Conservation (phyloP, 2,113 vertebrate genomes). For the Ammospiza caudacuta region DNA sequence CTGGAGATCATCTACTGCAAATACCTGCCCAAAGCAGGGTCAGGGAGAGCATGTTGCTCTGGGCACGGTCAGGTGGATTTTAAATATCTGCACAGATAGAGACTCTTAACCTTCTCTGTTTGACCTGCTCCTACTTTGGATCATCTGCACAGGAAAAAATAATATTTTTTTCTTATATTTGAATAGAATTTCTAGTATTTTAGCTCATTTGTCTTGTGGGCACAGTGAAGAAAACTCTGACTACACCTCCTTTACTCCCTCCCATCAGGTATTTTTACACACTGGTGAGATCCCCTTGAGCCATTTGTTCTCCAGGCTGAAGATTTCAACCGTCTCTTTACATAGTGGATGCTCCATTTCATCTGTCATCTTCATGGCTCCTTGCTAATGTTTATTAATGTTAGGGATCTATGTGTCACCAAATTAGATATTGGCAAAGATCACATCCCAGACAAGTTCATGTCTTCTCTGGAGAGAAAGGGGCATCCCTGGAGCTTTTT, state of each 20-base stretch:
- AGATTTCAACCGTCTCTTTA: not conserved
- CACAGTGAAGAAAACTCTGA: not conserved
- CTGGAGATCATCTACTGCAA: not conserved
- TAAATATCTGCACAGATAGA: not conserved
- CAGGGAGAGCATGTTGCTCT: not conserved
- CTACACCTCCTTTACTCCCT: not conserved
- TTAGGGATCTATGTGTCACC: not conserved
- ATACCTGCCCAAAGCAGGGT: not conserved
- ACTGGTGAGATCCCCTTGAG: not conserved
- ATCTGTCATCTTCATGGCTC: not conserved
- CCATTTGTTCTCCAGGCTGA: not conserved
- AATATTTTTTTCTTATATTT: not conserved
- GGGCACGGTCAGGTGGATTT: not conserved
- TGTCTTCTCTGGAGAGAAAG: not conserved
- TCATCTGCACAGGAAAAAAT: not conserved
- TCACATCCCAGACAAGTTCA: not conserved
- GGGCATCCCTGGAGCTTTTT: not conserved
- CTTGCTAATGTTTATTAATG: not conserved
- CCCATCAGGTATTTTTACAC: not conserved
- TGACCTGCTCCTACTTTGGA: not conserved
- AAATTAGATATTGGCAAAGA: not conserved
- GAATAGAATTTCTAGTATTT: not conserved
- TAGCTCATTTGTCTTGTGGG: not conserved
- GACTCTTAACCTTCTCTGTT: not conserved
- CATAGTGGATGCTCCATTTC: not conserved